These are phyloP conservation scores for Enteromius unitaeniatus DNA, from an alignment of 2,797 vertebrate species.

Conservation along the genomic window DNA sequence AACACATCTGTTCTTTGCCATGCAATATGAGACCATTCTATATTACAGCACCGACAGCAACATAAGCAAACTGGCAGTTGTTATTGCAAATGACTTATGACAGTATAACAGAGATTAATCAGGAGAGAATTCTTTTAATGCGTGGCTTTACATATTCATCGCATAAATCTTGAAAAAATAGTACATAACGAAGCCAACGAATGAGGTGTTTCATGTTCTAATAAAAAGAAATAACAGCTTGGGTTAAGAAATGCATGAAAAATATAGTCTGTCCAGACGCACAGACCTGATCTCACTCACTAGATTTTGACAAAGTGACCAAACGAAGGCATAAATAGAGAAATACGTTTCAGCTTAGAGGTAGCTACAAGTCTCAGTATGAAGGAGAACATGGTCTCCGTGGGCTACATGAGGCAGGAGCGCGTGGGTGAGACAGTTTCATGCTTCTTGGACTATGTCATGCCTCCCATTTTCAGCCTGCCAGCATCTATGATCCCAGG, in stretches of 20 bases:
- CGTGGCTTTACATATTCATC: conserved; percentile 38
- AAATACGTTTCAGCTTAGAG: conserved; percentile 26
- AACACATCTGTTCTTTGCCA: conserved; percentile 57
- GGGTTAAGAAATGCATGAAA: conserved; percentile 28
- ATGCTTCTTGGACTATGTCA: conserved; percentile 54
- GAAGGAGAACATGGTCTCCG: conserved; percentile 21
- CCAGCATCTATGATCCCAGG: conserved; percentile 47
- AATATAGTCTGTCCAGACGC: neutral
- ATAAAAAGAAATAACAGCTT: conserved; percentile 24
- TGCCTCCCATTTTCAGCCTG: conserved; percentile 57
- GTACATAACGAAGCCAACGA: neutral
- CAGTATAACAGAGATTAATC: conserved; percentile 58
- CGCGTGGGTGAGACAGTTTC: conserved; percentile 52
- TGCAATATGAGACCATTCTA: conserved; percentile 49
- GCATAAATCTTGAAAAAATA: conserved; percentile 26
- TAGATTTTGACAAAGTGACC: conserved; percentile 11
- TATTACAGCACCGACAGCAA: conserved; percentile 43
- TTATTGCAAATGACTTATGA: conserved; percentile 59
- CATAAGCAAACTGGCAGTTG: conserved; percentile 58
- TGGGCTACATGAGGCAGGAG: conserved; percentile 36
- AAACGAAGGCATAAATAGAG: conserved; percentile 31
- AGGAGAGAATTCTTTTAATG: conserved; percentile 57
- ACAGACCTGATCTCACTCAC: conserved; percentile 46
- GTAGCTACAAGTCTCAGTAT: conserved; percentile 4
- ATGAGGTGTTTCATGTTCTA: conserved; percentile 31